phyloP scores from a whole-genome alignment of 2,888 invertebrate genomes.

The Clunio marinus region DNA sequence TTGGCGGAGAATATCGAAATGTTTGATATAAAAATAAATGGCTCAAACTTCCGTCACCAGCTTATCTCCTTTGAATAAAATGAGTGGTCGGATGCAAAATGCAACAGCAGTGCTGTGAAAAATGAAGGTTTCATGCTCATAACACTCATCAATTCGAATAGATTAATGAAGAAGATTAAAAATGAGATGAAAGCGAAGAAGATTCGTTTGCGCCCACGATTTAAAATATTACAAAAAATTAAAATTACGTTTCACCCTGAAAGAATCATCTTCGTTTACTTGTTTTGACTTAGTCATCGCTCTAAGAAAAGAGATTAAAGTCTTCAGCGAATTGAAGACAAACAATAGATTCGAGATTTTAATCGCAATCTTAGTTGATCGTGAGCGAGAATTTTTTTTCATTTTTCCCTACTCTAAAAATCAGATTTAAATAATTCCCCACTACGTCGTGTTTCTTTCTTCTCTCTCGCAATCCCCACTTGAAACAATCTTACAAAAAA shows the following conservation, averaged over 20 bases:
- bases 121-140: neutral
- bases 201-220: neutral
- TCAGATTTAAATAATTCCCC: neutral
- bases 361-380: neutral
- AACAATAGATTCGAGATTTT: neutral
- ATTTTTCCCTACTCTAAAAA: neutral
- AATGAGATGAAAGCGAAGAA: neutral
- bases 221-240: neutral
- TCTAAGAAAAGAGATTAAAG: too few species aligned
- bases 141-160: too few species aligned
- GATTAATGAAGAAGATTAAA: neutral
- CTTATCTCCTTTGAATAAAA: neutral
- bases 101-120: neutral
- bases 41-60: neutral
- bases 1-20: too few species aligned
- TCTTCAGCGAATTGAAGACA: neutral
- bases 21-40: neutral
- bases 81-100: neutral
- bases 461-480: constrained; percentile 2
- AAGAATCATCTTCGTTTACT: neutral
- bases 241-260: neutral
- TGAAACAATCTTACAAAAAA: neutral
- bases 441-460: neutral
- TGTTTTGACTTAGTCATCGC: neutral
- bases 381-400: neutral